Percentiles rank a stretch among this genome's conserved stretches.
These are phyloP conservation scores for Ispidina lecontei DNA, from an alignment of 2,797 vertebrate species.

Conservation along the genomic window DNA sequence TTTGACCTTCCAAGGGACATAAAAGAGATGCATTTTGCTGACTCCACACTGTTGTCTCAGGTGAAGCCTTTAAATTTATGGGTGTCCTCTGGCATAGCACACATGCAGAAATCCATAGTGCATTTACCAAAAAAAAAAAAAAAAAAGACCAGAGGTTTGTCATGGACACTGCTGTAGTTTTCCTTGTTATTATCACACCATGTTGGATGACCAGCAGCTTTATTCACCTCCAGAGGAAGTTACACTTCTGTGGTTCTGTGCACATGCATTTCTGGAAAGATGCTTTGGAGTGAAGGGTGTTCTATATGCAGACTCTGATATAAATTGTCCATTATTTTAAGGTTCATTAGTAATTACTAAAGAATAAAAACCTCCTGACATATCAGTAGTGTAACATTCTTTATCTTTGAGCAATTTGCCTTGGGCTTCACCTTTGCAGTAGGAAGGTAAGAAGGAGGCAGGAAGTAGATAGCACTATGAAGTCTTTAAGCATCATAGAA, in stretches of 20 bases:
- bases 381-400: neutral
- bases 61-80: slow-evolving; percentile 24
- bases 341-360: neutral
- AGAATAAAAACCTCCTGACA: neutral
- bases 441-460: neutral
- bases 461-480: neutral
- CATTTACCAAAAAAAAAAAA: neutral
- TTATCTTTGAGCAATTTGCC: neutral
- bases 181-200: neutral
- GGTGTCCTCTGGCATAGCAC: neutral
- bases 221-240: neutral
- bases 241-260: neutral
- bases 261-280: neutral
- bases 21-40: neutral
- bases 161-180: neutral
- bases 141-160: neutral
- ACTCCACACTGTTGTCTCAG: slow-evolving; percentile 9
- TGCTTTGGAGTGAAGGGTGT: neutral
- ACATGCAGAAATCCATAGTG: neutral
- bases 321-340: neutral
- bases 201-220: neutral
- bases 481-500: neutral
- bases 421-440: neutral
- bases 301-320: neutral
- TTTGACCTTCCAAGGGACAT: slow-evolving; percentile 32